phyloP scores from a whole-genome alignment of 2,113 vertebrate species.

The Toxotes jaculatrix region DNA sequence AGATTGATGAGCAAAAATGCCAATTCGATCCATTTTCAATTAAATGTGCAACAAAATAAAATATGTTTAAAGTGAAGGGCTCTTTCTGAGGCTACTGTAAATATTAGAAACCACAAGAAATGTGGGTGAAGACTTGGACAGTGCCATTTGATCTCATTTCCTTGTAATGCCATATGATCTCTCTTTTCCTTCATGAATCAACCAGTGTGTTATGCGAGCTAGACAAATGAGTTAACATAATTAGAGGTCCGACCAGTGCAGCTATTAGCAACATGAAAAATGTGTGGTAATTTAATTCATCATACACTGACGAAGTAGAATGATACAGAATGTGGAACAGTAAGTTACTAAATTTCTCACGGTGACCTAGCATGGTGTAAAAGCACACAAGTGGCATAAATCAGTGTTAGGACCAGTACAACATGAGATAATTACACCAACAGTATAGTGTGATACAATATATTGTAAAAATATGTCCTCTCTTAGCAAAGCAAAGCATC shows the following conservation, averaged over 20 bases:
- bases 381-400: constrained; percentile 28
- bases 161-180: constrained; percentile 23
- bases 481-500: not conserved
- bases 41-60: not conserved
- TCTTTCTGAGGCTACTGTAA: not conserved
- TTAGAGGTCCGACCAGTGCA: constrained; percentile 46
- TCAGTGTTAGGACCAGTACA: constrained; percentile 27
- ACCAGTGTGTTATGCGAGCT: constrained; percentile 20
- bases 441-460: constrained; percentile 7
- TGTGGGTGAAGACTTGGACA: not conserved
- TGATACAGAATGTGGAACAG: constrained; percentile 22
- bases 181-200: constrained; percentile 38
- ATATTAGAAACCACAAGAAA: constrained; percentile 1
- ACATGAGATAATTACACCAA: constrained; percentile 3
- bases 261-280: constrained; percentile 35
- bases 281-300: constrained; percentile 50
- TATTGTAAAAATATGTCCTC: not conserved
- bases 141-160: constrained; percentile 5
- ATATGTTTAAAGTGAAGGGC: not conserved
- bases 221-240: constrained; percentile 52
- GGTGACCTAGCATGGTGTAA: not conserved
- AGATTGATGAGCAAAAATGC: not conserved
- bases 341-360: not conserved
- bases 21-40: not conserved
- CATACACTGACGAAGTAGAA: constrained; percentile 25